phyloP scores from a whole-genome alignment of 2,113 vertebrate genomes.

The Formicarius rufipectus region DNA sequence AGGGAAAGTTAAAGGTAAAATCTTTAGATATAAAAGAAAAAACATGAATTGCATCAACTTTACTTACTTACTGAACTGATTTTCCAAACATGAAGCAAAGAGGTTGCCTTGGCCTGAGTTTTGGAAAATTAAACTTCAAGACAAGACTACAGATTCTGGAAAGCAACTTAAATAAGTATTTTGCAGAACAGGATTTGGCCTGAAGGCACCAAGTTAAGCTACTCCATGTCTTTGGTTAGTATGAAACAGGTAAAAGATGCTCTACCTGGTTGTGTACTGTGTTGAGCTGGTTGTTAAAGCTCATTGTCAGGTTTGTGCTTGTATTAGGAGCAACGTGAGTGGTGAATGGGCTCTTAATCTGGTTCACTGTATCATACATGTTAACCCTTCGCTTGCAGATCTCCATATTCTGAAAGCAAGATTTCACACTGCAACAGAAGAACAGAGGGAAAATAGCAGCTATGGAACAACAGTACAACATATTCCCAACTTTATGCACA shows the following conservation, averaged over 20 bases:
- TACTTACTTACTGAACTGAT: neutral
- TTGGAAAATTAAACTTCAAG: neutral
- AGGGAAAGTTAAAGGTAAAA: neutral
- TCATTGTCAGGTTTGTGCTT: constrained; percentile 95
- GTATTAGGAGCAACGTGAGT: constrained; percentile 87
- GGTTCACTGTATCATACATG: constrained; percentile 90
- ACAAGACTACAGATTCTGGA: neutral
- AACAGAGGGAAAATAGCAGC: neutral
- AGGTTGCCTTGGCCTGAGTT: neutral
- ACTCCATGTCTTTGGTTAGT: neutral
- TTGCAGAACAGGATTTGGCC: neutral
- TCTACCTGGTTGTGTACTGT: constrained; percentile 92
- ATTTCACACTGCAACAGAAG: constrained; percentile 86
- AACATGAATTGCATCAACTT: neutral
- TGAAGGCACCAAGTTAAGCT: neutral
- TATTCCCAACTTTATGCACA: neutral
- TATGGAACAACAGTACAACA: neutral
- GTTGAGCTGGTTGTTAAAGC: constrained; percentile 96
- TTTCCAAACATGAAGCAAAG: neutral
- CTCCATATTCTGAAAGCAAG: constrained; percentile 99
- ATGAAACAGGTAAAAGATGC: neutral
- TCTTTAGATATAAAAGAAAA: neutral
- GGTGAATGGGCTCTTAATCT: constrained; percentile 90
- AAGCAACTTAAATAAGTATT: neutral
- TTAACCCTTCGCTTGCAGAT: constrained; percentile 95